Evolutionary conservation across 2,888 invertebrate genomes (phyloP).

Genomic region (Monochamus alternatus): DNA sequence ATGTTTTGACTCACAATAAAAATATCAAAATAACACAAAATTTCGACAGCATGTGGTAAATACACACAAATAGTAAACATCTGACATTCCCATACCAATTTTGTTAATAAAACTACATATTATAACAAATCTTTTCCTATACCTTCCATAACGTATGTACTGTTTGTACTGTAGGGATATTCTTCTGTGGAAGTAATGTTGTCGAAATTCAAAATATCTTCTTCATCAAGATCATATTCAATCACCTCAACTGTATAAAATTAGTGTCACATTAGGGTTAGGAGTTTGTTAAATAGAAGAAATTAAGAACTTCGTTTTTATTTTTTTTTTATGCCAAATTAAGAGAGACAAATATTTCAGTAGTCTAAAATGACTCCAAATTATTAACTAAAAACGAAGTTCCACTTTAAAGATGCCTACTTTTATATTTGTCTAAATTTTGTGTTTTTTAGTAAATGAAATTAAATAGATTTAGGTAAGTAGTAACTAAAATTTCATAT

Average conservation of each 20-base stretch:
- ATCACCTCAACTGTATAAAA: constrained; percentile 46
- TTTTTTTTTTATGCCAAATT: background rate
- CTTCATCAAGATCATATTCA: constrained; percentile 41
- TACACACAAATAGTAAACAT: constrained; percentile 9
- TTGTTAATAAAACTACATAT: constrained; percentile 35
- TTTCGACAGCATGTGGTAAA: background rate
- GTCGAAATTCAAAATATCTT: constrained; percentile 26
- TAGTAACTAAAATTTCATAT: no score
- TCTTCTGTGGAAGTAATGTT: constrained; percentile 29
- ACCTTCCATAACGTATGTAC: constrained; percentile 12
- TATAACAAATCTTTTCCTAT: constrained; percentile 29
- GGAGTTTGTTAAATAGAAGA: constrained; percentile 7
- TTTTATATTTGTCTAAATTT: no score
- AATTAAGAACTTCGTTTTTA: constrained; percentile 1
- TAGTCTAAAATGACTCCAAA: no score
- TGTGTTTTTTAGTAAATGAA: no score
- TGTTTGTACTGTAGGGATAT: constrained; percentile 7
- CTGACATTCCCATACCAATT: constrained; percentile 18
- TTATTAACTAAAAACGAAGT: background rate
- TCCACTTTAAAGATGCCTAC: background rate
- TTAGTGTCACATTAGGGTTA: constrained; percentile 46
- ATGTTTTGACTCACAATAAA: background rate
- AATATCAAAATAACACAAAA: background rate
- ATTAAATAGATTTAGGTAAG: background rate
- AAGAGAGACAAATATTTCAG: background rate